Evolutionary conservation across 2,113 vertebrate species (phyloP).

Genomic region (Spea bombifrons): DNA sequence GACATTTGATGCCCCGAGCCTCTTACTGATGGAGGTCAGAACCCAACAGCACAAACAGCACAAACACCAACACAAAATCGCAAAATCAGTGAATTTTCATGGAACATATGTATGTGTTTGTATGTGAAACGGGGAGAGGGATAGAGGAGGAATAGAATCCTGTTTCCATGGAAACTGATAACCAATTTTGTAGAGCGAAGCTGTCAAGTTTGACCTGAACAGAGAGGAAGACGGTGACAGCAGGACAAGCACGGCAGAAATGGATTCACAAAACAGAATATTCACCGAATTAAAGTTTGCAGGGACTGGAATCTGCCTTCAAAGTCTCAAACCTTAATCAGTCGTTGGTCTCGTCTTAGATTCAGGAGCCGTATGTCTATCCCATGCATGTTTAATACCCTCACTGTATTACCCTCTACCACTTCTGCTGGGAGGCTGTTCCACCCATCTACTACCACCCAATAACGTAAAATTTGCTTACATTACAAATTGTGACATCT

Average conservation of each 20-base stretch:
- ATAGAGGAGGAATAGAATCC: neutral
- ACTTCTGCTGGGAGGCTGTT: too few relatives aligned
- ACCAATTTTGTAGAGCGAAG: constrained; percentile 11
- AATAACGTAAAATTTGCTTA: too few relatives aligned
- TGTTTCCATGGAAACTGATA: constrained; percentile 28
- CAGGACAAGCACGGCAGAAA: neutral
- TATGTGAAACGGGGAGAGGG: neutral
- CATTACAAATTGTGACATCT: too few relatives aligned
- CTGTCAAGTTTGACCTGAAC: constrained; percentile 17
- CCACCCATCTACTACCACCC: too few relatives aligned
- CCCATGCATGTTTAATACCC: too few relatives aligned
- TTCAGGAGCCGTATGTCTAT: too few relatives aligned
- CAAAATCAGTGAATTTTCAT: neutral
- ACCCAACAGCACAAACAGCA: neutral
- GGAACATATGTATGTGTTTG: neutral
- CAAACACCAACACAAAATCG: neutral
- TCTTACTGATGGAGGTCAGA: neutral
- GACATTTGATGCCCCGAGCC: neutral
- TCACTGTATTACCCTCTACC: too few relatives aligned
- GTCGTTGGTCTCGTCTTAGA: too few relatives aligned
- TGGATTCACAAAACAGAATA: neutral
- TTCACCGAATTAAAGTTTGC: too few relatives aligned
- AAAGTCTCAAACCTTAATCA: too few relatives aligned
- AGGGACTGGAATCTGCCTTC: too few relatives aligned
- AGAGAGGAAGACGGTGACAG: constrained; percentile 1